Percentiles rank a stretch among this genome's conserved stretches.
Evolutionary conservation across 2,113 vertebrate genomes (phyloP).

Genomic region (Catharus bicknelli): DNA sequence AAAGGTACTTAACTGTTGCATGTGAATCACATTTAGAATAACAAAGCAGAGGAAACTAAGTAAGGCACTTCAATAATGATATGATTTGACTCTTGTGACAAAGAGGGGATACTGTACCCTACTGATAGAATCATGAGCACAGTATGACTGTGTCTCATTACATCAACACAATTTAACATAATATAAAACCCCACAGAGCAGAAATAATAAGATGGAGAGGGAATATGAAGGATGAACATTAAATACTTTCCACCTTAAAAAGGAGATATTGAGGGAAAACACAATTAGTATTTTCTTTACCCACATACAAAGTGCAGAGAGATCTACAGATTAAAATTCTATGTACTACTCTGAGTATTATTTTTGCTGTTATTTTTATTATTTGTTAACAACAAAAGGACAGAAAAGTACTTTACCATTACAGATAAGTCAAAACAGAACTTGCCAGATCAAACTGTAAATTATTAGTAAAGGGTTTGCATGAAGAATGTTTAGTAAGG

Average conservation of each 20-base stretch:
- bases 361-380: not conserved
- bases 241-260: not conserved
- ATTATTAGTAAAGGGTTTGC: not conserved
- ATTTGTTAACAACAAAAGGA: not conserved
- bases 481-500: not conserved
- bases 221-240: slow-evolving; percentile 10
- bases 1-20: not conserved
- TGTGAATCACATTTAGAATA: not conserved
- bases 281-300: not conserved
- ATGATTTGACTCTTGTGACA: not conserved
- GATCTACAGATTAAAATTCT: not conserved
- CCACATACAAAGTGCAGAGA: not conserved
- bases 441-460: not conserved
- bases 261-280: not conserved
- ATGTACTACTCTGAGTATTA: not conserved
- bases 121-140: slow-evolving; percentile 15
- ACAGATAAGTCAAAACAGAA: not conserved
- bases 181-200: not conserved
- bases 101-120: not conserved
- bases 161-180: slow-evolving; percentile 31
- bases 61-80: not conserved
- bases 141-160: slow-evolving; percentile 26
- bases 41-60: not conserved
- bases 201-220: slow-evolving; percentile 11
- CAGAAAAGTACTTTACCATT: not conserved